Conservation (phyloP, 2,113 vertebrate genomes). For the Actinemys pallida region DNA sequence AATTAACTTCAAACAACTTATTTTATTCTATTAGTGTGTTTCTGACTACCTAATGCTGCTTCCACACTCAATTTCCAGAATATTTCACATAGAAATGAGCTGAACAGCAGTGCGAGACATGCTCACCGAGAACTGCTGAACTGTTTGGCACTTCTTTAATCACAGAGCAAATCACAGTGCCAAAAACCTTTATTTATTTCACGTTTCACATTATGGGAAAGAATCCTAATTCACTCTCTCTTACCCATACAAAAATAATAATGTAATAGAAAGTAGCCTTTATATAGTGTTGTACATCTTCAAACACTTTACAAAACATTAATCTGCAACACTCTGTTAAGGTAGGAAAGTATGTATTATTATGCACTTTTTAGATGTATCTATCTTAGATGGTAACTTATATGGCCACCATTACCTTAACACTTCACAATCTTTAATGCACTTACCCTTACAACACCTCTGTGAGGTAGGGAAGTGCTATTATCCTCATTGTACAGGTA, state of each 20-base stretch:
- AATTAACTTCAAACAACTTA: conserved; percentile 69
- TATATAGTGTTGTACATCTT: neutral
- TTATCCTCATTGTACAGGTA: neutral
- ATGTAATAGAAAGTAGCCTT: neutral
- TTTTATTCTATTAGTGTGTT: conserved; percentile 45
- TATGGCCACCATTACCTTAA: neutral
- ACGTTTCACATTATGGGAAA: neutral
- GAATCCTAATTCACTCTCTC: neutral
- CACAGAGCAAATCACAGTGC: conserved; percentile 27
- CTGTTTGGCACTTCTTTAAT: conserved; percentile 41
- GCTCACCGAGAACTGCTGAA: conserved; percentile 30
- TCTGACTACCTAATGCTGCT: conserved; percentile 30
- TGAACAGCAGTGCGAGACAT: conserved; percentile 39
- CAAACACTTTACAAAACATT: neutral
- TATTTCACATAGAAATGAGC: conserved; percentile 58
- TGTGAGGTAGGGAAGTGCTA: neutral
- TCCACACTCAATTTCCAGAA: conserved; percentile 61
- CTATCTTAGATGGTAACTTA: neutral
- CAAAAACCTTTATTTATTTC: conserved; percentile 25
- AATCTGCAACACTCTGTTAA: neutral
- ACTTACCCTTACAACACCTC: neutral
- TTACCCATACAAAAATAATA: neutral
- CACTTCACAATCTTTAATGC: neutral
- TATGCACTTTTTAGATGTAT: neutral
- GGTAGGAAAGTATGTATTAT: neutral